Conservation (phyloP, 2,113 vertebrate species). For the Muscicapa adusta region DNA sequence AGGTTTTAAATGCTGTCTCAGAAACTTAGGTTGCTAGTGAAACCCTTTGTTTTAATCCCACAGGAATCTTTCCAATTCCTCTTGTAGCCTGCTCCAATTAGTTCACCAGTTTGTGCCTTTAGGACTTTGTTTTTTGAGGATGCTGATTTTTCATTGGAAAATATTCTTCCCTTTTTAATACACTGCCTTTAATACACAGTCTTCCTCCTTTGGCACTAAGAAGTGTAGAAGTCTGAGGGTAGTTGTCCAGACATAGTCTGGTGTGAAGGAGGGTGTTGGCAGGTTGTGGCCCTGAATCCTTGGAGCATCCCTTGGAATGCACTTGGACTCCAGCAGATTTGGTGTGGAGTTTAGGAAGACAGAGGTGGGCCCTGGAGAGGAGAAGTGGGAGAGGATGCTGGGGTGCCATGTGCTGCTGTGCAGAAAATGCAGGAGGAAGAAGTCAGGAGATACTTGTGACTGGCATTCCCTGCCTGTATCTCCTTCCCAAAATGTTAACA, state of each 20-base stretch:
- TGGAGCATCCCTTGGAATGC: not conserved
- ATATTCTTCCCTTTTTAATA: not conserved
- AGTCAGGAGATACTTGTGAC: not conserved
- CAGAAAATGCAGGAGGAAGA: not conserved
- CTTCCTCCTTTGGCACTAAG: not conserved
- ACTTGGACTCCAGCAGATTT: rapidly evolving
- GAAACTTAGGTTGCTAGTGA: not conserved
- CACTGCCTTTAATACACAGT: slow-evolving; percentile 41
- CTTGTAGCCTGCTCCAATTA: not conserved
- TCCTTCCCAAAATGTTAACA: not conserved
- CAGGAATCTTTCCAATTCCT: not conserved
- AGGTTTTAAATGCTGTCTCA: not conserved
- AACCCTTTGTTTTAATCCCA: not conserved
- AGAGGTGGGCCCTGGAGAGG: not conserved
- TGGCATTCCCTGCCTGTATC: not conserved
- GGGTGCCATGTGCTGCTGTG: not conserved
- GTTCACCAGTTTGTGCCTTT: slow-evolving; percentile 56
- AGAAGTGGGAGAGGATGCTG: not conserved
- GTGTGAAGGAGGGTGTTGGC: not conserved
- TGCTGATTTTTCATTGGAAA: not conserved
- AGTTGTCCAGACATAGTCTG: not conserved
- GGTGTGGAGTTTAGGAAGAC: not conserved
- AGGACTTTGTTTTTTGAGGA: slow-evolving; percentile 43
- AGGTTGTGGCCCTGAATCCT: not conserved
- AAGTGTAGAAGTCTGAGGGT: not conserved